Evolutionary conservation across 2,888 invertebrate species (phyloP).

Genomic region (Cyaniris semiargus): DNA sequence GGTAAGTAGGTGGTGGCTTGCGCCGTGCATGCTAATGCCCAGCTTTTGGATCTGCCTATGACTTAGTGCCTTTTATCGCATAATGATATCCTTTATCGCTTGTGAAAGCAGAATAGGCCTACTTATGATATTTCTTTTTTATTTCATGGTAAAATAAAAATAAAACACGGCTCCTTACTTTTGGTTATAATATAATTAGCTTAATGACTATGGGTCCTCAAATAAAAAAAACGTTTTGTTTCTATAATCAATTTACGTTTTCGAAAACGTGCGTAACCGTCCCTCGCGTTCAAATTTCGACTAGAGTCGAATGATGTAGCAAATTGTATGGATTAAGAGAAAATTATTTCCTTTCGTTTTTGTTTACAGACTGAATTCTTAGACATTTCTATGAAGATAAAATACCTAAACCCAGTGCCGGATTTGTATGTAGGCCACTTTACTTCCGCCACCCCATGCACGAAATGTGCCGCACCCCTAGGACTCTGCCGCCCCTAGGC

Average conservation of each 20-base stretch:
- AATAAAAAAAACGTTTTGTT: neutral
- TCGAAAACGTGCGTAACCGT: neutral
- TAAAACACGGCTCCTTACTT: neutral
- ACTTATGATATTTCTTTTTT: slow-evolving; percentile 44
- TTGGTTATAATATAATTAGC: neutral
- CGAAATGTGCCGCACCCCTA: no score
- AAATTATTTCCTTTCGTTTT: no score
- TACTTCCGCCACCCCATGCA: no score
- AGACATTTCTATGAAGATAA: no score
- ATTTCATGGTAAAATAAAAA: neutral
- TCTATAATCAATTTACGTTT: neutral
- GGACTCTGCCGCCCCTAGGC: no score
- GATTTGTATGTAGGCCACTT: no score
- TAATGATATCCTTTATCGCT: slow-evolving; percentile 65
- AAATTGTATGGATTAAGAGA: no score
- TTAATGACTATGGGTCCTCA: neutral
- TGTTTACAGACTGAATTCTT: no score
- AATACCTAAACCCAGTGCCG: no score
- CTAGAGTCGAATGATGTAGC: neutral
- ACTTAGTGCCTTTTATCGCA: slow-evolving; percentile 64
- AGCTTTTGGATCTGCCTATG: slow-evolving; percentile 60
- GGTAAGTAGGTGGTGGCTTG: slow-evolving; percentile 68
- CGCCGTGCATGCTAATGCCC: slow-evolving; percentile 69
- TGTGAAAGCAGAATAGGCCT: slow-evolving; percentile 67
- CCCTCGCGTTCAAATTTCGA: neutral